phyloP scores from a whole-genome alignment of 2,113 vertebrate genomes.

The Sterna hirundo region DNA sequence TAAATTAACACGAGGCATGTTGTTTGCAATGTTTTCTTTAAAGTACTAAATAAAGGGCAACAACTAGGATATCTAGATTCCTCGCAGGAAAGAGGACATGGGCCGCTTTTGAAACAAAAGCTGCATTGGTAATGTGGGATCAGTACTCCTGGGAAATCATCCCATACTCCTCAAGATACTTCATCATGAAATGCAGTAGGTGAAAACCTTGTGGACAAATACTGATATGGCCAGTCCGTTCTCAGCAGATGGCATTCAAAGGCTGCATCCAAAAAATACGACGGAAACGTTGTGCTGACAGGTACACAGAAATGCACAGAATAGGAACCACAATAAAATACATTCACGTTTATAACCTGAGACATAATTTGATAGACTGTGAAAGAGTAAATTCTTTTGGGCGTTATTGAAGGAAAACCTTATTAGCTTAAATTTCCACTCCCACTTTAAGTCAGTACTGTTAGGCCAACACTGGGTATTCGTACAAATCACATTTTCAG shows the following conservation, averaged over 20 bases:
- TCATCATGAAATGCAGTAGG: background rate
- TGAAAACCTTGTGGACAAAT: background rate
- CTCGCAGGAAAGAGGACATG: background rate
- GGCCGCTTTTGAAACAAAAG: background rate
- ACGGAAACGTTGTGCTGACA: background rate
- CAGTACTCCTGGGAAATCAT: background rate
- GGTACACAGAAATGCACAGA: background rate
- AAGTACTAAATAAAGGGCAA: background rate
- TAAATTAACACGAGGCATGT: background rate
- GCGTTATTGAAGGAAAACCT: conserved; percentile 8
- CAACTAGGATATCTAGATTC: background rate
- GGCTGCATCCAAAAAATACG: background rate
- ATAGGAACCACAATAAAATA: background rate
- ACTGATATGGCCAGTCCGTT: background rate
- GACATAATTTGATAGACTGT: conserved; percentile 17
- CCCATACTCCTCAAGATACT: background rate
- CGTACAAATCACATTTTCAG: conserved; percentile 1
- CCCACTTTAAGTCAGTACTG: background rate
- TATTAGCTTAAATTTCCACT: background rate
- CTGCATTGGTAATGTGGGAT: background rate
- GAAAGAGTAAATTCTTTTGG: conserved; percentile 4
- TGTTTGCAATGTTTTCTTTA: background rate
- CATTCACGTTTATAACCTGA: background rate
- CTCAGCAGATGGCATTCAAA: background rate
- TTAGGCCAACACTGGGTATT: background rate